Base-by-base conservation (phyloP, 2,888 invertebrate species). In the Synergus japonicus region DNA sequence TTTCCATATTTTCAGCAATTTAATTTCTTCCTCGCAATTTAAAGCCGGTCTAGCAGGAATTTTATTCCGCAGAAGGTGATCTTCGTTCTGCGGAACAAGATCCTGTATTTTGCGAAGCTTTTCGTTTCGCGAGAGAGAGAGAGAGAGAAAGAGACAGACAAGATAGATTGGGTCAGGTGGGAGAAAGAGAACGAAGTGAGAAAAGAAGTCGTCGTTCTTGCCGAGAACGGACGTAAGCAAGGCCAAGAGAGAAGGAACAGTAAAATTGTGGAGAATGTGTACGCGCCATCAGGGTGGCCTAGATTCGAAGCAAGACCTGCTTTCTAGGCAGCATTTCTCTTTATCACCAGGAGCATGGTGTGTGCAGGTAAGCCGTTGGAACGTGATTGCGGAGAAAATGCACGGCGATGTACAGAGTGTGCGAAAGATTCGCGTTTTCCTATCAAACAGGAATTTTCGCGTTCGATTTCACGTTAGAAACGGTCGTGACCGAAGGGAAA, bases 311-410 rank as follows among this genome's bases (percentile, higher is more conserved):
- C 88, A 88, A 92, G 92, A 92, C 92, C 92, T 92, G 92, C 92
- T 92, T 92, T 92, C 92, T 92, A 92, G 91, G 88, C 91, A 90
- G 89, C 91, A 92, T 92, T 92, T 92, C 92, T 92, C 92, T 91
- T 92, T 91, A 91, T 91, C 91, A 91, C 89, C 88, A 86, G 85
- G 87, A 87, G 86, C 86, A 88, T 82, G 85, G 83, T 85, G 85
- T 85, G 84, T 85, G 85, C 83, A 81, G 86, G 87, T 86, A 84
- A 87, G 87, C 85, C 86, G 85, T 87, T 86, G 86, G 85, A 84
- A 83, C 82, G 85, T 85, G 85, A 88, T 87, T 83, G 85, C 84
- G 79, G 88, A 88, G 88, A 88, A 89, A 89, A 89, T 84, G 66
- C 67, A 73, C 78, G 46, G 58, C 73, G 76, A 78, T 67, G 79